phyloP scores from a whole-genome alignment of 1,140 invertebrate genomes.

The fruit fly (Drosophila melanogaster) region DNA sequence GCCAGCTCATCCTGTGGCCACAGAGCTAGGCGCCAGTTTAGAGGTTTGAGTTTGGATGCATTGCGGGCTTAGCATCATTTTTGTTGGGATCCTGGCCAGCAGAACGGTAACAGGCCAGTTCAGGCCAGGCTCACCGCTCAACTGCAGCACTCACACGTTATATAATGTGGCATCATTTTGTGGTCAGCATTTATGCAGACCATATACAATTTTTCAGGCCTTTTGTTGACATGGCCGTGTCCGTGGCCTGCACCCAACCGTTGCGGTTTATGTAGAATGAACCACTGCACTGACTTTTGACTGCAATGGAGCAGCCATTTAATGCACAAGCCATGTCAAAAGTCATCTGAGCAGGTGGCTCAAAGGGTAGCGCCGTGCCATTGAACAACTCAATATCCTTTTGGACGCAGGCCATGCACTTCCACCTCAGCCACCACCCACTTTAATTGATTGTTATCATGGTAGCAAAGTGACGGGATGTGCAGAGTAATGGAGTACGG shows the following conservation, averaged over 20 bases:
- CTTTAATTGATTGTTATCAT: conserved; percentile 68
- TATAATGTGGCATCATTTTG: conserved; percentile 83
- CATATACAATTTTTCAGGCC: conserved; percentile 69
- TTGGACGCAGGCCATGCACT: not conserved
- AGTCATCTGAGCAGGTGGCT: conserved; percentile 54
- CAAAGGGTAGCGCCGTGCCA: conserved; percentile 8
- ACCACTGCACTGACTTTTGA: conserved; percentile 64
- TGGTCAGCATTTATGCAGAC: conserved; percentile 80
- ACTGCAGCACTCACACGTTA: conserved; percentile 53
- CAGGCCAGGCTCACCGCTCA: conserved; percentile 5
- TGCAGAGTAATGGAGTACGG: not conserved
- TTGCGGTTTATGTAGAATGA: conserved; percentile 16
- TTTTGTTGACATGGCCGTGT: conserved; percentile 65
- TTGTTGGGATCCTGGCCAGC: not conserved
- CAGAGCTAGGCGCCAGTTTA: conserved; percentile 50
- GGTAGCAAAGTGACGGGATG: not conserved
- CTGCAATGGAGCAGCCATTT: conserved; percentile 67
- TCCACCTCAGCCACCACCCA: conserved; percentile 1
- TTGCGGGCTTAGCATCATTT: conserved; percentile 47
- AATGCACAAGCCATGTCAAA: conserved; percentile 73
- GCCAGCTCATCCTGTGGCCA: conserved; percentile 36
- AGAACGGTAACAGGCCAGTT: too few relatives aligned
- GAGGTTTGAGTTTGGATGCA: conserved; percentile 36
- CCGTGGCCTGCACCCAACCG: not conserved
- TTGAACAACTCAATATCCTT: conserved; percentile 49